These are phyloP conservation scores for Pseudococcus jackbeardsleyi DNA, from an alignment of 2,888 invertebrate genomes.

Conservation along the genomic window DNA sequence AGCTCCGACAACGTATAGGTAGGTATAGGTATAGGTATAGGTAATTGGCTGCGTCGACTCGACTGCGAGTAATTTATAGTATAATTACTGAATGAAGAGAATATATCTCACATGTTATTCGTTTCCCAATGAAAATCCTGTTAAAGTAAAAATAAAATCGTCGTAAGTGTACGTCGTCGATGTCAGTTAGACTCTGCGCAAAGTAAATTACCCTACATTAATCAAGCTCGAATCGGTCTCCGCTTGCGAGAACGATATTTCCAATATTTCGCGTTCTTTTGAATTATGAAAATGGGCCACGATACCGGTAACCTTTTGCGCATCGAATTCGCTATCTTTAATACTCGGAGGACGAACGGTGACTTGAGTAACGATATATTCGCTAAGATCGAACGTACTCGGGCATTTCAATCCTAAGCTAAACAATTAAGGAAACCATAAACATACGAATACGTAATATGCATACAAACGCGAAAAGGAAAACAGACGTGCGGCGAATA, in stretches of 20 bases:
- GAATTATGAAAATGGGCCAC: not conserved
- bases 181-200: not conserved
- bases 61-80: not conserved
- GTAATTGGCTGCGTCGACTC: not conserved
- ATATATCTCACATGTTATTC: not conserved
- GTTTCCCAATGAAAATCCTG: not conserved
- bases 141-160: not conserved
- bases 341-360: slow-evolving; percentile 67
- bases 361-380: slow-evolving; percentile 81
- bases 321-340: slow-evolving; percentile 1
- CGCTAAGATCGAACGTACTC: slow-evolving; percentile 86
- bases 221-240: not conserved
- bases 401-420: slow-evolving; percentile 80
- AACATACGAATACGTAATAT: not conserved
- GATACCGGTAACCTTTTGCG: not conserved
- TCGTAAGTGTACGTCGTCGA: not conserved
- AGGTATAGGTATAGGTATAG: not conserved
- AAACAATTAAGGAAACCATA: slow-evolving; percentile 15
- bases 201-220: not conserved
- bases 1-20: not conserved
- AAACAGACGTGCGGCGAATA: not conserved
- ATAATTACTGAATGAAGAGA: not conserved
- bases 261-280: not conserved
- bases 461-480: not conserved
- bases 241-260: not conserved